These are phyloP conservation scores for Anarsia innoxiella DNA, from an alignment of 2,888 invertebrate genomes.

Conservation along the genomic window DNA sequence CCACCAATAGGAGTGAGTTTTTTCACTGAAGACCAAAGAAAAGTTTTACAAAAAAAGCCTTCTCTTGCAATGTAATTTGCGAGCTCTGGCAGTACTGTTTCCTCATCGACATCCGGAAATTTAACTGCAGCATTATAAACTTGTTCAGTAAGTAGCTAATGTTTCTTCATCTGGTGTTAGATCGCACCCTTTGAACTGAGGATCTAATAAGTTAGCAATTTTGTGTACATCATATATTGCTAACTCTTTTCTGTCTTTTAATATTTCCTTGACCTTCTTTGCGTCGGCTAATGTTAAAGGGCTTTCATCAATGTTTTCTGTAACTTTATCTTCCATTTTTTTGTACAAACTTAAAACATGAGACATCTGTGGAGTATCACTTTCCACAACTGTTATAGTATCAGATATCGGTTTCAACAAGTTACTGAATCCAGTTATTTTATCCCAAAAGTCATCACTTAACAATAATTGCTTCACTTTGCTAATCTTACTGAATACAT, in stretches of 20 bases:
- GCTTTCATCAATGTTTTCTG: background rate
- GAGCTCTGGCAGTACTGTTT: background rate
- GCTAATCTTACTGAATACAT: background rate
- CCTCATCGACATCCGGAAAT: background rate
- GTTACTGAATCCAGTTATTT: background rate
- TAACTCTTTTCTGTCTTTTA: background rate
- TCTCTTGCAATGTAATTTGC: background rate
- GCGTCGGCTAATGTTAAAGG: background rate
- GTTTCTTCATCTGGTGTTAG: background rate
- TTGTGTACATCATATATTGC: too few species aligned
- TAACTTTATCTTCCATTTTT: background rate
- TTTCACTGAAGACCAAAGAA: background rate
- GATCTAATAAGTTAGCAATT: too few species aligned
- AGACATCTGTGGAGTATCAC: too few species aligned
- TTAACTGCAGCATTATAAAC: background rate
- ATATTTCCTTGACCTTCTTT: background rate
- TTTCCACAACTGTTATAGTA: too few species aligned
- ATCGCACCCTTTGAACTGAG: background rate
- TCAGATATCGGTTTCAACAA: background rate
- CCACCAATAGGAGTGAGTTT: background rate
- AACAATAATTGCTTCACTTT: background rate
- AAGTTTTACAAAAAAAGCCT: background rate
- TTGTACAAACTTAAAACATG: background rate
- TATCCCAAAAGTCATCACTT: background rate
- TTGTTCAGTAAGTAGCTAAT: too few species aligned